Base-by-base conservation (phyloP, 2,888 invertebrate genomes). In the Yponomeuta evonymella region DNA sequence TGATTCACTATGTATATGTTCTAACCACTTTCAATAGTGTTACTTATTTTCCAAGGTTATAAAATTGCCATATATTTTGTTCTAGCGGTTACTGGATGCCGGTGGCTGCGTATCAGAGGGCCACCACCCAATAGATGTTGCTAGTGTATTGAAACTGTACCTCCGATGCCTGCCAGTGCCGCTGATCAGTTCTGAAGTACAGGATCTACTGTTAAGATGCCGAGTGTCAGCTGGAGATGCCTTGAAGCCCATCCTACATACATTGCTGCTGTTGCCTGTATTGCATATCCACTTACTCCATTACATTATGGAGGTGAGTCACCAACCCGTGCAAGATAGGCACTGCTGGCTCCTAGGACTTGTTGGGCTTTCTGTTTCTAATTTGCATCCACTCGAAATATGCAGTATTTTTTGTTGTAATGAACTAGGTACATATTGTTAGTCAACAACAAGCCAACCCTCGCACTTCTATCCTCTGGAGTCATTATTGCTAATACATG, bases 151-250 rank as follows among this genome's bases (percentile, higher is more conserved):
- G 36, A 98, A 98, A 83, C 94, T 95, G 69, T 98, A 97, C 83
- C 94, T 98, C 73, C 93, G 98, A 72, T 95, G 96, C 83, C 88
- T 98, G 70, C 97, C 97, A 0, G 97, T 97, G 77, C 97, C 98
- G 0, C 87, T 98, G 30, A 95, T 98, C 67, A 92, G 88, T 84
- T 87, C 88, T 2, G 85, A 97, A 95, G 95, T 95, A 73, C 97
- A 98, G 79, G 97, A 97, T 79, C 86, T 96, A 58, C 94, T 98
- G 73, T 86, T 97, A 15, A 92, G 95, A 75, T 95, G 95, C 82
- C 88, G 94, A 68, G 83, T 95, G 72, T 86, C 95, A 1, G 85
- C 86, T 1, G 94, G 93, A 65, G 93, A 94, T 77, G 90, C 93
- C 69, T 85, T 95, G 33, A 94, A 94, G 75, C 94, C 96, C 33